Evolutionary conservation across 2,797 vertebrate genomes (phyloP).

Genomic region (Schizopygopsis malacanthus): DNA sequence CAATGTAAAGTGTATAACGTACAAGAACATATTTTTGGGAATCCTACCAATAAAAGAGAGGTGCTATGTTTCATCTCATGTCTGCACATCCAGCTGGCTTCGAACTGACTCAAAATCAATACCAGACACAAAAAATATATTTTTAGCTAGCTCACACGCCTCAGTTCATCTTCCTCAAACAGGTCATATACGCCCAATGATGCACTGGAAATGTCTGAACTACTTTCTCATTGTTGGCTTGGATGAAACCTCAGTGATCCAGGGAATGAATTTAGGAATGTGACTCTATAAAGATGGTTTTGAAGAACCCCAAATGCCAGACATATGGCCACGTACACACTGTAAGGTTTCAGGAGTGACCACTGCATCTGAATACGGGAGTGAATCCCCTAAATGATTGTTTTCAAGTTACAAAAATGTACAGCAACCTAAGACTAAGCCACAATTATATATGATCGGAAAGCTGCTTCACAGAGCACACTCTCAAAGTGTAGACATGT

Average conservation of each 20-base stretch:
- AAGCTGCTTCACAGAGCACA: not conserved
- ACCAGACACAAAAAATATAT: slow-evolving; percentile 9
- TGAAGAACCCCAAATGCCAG: not conserved
- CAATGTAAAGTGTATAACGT: not conserved
- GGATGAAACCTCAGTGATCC: not conserved
- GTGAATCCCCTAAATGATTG: not conserved
- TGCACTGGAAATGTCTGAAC: slow-evolving; percentile 40
- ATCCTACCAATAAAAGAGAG: not conserved
- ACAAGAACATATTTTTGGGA: not conserved
- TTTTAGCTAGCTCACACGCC: slow-evolving; percentile 45
- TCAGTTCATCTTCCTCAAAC: slow-evolving; percentile 20
- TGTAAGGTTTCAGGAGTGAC: not conserved
- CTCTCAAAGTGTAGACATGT: too few relatives aligned
- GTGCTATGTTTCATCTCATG: slow-evolving; percentile 3
- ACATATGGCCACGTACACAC: not conserved
- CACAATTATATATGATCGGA: not conserved
- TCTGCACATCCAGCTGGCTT: slow-evolving; percentile 32
- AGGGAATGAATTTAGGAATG: not conserved
- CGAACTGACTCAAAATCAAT: slow-evolving; percentile 50
- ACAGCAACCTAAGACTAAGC: not conserved
- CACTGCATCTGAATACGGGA: not conserved
- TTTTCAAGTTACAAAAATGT: not conserved
- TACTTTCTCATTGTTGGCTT: slow-evolving; percentile 29
- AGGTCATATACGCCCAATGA: slow-evolving; percentile 23
- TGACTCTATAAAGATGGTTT: not conserved